A percentile compares a stretch with the other conserved stretches of the same genome.
Conservation (phyloP, 1,140 invertebrate genomes). For the Phenacoccus solenopsis region DNA sequence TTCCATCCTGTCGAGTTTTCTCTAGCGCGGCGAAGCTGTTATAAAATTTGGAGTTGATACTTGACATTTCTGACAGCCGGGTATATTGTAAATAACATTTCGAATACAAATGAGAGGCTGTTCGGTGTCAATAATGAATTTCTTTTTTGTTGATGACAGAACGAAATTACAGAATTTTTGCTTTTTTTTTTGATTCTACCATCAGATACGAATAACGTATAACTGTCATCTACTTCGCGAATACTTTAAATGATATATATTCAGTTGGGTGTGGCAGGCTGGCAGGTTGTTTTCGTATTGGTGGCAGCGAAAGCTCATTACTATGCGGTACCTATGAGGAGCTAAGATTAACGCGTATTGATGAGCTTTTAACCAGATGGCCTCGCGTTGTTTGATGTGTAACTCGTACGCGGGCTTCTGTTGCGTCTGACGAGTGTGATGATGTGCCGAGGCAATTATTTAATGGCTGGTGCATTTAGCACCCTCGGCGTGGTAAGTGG, state of each 20-base stretch:
- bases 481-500: too few relatives aligned
- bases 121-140: constrained; percentile 15
- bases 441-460: neutral
- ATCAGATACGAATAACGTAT: neutral
- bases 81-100: constrained; percentile 16
- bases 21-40: neutral
- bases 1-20: constrained; percentile 5
- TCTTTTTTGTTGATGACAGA: constrained; percentile 15
- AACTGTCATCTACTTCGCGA: neutral
- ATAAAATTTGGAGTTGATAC: constrained; percentile 17
- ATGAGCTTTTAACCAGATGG: neutral
- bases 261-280: neutral
- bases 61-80: constrained; percentile 9
- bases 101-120: constrained; percentile 13
- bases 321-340: too few relatives aligned
- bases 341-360: neutral
- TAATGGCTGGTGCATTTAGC: neutral
- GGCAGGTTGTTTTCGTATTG: too few relatives aligned
- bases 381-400: too few relatives aligned
- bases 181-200: neutral
- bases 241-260: neutral
- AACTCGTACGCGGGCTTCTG: too few relatives aligned
- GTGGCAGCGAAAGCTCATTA: too few relatives aligned
- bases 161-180: neutral
- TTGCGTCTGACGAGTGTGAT: too few relatives aligned